Conservation (phyloP, 2,888 invertebrate species). For the Hypomecis punctinalis region DNA sequence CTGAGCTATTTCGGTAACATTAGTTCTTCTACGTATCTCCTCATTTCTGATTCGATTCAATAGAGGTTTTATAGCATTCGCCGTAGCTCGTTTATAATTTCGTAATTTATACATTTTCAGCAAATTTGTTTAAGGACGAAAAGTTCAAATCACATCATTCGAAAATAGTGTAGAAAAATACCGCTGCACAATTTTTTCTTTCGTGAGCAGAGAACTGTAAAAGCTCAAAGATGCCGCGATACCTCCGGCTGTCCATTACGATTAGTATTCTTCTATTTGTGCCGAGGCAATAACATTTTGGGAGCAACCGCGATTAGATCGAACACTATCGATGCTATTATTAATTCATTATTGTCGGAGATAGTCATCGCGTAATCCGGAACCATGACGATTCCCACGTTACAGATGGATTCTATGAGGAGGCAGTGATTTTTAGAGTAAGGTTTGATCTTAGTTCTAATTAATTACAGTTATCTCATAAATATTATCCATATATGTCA, state of each 20-base stretch:
- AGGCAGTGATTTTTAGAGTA: conserved; percentile 1
- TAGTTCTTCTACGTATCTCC: too few species aligned
- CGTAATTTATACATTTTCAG: too few species aligned
- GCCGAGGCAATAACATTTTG: conserved; percentile 32
- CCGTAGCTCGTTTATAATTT: too few species aligned
- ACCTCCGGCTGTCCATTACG: conserved; percentile 30
- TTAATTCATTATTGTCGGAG: conserved; percentile 75
- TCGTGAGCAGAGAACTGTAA: conserved; percentile 22
- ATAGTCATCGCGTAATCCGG: conserved; percentile 78
- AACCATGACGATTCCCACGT: conserved; percentile 78
- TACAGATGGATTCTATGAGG: conserved; percentile 54
- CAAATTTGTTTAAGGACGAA: too few species aligned
- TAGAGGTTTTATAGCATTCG: too few species aligned
- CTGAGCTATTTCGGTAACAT: too few species aligned
- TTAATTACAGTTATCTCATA: too few species aligned
- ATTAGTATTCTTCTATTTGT: conserved; percentile 35
- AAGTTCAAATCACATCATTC: too few species aligned
- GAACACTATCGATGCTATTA: conserved; percentile 70
- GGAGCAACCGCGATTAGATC: conserved; percentile 61
- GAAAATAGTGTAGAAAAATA: background rate
- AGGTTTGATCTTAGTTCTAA: too few species aligned
- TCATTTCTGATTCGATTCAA: too few species aligned
- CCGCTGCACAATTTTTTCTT: background rate
- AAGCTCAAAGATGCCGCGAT: conserved; percentile 24
- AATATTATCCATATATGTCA: too few species aligned